phyloP scores from a whole-genome alignment of 2,797 vertebrate genomes.

The Pangasius macronema region DNA sequence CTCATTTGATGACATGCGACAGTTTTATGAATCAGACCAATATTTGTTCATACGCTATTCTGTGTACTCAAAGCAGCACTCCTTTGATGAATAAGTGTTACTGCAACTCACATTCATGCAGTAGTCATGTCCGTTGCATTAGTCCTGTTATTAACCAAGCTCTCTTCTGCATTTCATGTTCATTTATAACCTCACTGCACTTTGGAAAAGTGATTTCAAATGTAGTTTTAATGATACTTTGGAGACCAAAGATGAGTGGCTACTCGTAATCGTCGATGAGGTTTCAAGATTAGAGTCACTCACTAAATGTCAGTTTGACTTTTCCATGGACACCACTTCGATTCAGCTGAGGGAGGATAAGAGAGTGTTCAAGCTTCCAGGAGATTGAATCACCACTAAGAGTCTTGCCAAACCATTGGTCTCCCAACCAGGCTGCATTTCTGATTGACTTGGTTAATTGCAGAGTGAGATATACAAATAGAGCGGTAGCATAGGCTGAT shows the following conservation, averaged over 20 bases:
- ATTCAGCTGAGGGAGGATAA: conserved; percentile 2
- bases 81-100: background rate
- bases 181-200: background rate
- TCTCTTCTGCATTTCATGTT: background rate
- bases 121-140: background rate
- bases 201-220: background rate
- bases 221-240: conserved; percentile 2
- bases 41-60: background rate
- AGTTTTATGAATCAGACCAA: background rate
- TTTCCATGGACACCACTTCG: too few species aligned
- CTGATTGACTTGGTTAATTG: conserved; percentile 14
- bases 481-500: background rate
- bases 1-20: background rate
- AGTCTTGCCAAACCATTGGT: background rate
- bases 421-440: background rate
- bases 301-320: too few species aligned
- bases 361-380: background rate
- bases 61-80: background rate
- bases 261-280: too few species aligned
- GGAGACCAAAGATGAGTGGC: background rate
- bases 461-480: background rate
- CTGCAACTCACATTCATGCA: too few species aligned
- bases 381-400: background rate
- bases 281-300: too few species aligned
- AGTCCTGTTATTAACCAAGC: background rate